phyloP scores from a whole-genome alignment of 2,113 vertebrate species.

The Dicentrarchus labrax region DNA sequence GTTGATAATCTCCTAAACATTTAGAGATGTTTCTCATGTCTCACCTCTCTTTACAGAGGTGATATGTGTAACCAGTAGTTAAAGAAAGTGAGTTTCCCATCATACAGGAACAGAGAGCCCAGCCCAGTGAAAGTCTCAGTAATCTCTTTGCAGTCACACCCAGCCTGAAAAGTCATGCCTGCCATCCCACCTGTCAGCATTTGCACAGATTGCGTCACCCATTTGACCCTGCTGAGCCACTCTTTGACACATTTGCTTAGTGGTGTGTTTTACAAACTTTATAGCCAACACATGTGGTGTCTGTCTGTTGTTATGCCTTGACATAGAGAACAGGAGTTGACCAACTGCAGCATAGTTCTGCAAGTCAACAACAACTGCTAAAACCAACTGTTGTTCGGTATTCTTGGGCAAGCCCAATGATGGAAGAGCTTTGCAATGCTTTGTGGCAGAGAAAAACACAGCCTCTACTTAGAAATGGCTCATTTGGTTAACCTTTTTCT shows the following conservation, averaged over 20 bases:
- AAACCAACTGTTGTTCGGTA: constrained; percentile 79
- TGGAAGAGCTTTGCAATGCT: constrained; percentile 76
- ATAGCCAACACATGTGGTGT: constrained; percentile 71
- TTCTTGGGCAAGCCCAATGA: constrained; percentile 67
- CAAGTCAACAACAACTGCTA: constrained; percentile 83
- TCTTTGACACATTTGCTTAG: constrained; percentile 74
- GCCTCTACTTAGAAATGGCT: constrained; percentile 57
- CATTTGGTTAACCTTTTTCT: constrained; percentile 71
- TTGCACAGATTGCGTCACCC: constrained; percentile 67
- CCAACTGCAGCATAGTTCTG: constrained; percentile 76
- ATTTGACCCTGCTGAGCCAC: constrained; percentile 58
- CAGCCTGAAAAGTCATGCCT: constrained; percentile 26
- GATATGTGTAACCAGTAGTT: neutral
- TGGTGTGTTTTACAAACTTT: constrained; percentile 70
- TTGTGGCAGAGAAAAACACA: constrained; percentile 76
- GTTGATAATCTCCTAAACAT: neutral
- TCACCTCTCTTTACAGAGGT: neutral
- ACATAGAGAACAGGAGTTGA: constrained; percentile 74
- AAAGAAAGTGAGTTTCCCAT: constrained; percentile 21
- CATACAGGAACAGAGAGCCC: neutral
- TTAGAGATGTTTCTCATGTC: neutral
- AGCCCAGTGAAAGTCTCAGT: constrained; percentile 38
- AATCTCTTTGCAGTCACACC: constrained; percentile 9
- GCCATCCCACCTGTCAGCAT: constrained; percentile 75
- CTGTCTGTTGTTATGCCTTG: constrained; percentile 65